A percentile compares a stretch with the other conserved stretches of the same genome.
phyloP scores from a whole-genome alignment of 2,113 vertebrate genomes.

The Rousettus leschenaultii region DNA sequence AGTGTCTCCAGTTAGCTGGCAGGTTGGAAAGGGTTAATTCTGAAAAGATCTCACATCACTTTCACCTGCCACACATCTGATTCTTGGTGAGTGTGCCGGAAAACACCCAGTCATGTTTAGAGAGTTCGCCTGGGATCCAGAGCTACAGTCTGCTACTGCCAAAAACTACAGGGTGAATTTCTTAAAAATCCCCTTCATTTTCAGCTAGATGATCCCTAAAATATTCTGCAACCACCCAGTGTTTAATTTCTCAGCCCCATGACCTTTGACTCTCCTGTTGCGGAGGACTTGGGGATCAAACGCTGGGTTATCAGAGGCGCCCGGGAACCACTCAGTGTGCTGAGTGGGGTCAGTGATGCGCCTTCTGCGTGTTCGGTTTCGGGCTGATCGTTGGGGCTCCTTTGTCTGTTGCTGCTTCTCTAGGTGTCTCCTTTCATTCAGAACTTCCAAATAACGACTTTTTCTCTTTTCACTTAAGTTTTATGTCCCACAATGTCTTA shows the following conservation, averaged over 20 bases:
- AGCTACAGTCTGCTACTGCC: neutral
- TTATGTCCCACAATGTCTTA: neutral
- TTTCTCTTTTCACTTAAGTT: neutral
- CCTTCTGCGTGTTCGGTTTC: neutral
- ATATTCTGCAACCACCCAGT: neutral
- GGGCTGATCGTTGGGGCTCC: neutral
- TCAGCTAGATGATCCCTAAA: neutral
- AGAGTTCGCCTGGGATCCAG: neutral
- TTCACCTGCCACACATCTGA: neutral
- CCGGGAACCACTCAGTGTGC: neutral
- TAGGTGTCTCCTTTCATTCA: neutral
- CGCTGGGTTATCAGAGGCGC: neutral
- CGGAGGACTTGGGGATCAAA: neutral
- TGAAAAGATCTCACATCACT: neutral
- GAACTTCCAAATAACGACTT: neutral
- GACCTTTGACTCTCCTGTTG: neutral
- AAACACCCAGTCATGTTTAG: neutral
- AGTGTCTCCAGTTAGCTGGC: neutral
- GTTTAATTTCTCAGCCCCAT: neutral
- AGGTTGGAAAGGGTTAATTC: neutral
- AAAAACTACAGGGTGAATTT: neutral
- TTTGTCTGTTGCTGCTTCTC: neutral
- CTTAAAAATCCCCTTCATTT: neutral
- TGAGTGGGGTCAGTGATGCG: neutral
- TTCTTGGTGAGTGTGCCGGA: neutral